Evolutionary conservation across 1,140 invertebrate species (phyloP), one percentile per base, ranked within the genome.

Genomic region (Leguminivora glycinivorella): DNA sequence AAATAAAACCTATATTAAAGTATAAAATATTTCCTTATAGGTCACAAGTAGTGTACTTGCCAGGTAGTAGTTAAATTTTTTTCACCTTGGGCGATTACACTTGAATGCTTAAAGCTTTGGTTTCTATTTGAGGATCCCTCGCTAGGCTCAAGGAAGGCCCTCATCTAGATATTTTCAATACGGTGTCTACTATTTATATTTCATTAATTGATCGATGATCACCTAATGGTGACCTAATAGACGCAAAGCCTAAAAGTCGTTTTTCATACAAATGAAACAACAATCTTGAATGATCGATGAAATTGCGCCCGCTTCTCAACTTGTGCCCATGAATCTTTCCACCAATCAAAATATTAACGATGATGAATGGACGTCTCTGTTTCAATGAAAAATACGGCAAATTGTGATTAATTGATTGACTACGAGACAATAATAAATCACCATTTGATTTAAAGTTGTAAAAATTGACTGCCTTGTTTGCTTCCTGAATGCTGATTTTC

Each of bases 381-480:
- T 63, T 63, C 58, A 63, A 63, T 63, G 29, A 63, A 63, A 63
- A 63, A 63, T 63, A 31, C 25, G 58, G 58, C 58, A 63, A 63
- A 63, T 63, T 63, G 58, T 63, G 29, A 63, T 63, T 34, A 63
- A 63, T 63, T 63, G 58, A 63, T 63, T 63, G 29, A 63, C 58
- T 63, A 34, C 34, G 26, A 63, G 25, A 63, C 58, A 63, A 63
- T 34, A 63, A 63, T 31, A 63, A 63, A 63, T 63, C 26, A 63
- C 58, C 5, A 31, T 63, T 31, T 34, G 58, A n/a, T 19, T 63
- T 24, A 63, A 26, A 34, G 58, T 34, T 63, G 4, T 31, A 63
- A 17, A 63, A 31, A 9, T 63, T 29, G 17, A 52, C 4, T 10
- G 58, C n/a, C 29, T 29, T 34, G 17, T 63, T 63, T 31, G 25